Base-by-base conservation (phyloP, 2,888 invertebrate species). In the Melanargia galathea region DNA sequence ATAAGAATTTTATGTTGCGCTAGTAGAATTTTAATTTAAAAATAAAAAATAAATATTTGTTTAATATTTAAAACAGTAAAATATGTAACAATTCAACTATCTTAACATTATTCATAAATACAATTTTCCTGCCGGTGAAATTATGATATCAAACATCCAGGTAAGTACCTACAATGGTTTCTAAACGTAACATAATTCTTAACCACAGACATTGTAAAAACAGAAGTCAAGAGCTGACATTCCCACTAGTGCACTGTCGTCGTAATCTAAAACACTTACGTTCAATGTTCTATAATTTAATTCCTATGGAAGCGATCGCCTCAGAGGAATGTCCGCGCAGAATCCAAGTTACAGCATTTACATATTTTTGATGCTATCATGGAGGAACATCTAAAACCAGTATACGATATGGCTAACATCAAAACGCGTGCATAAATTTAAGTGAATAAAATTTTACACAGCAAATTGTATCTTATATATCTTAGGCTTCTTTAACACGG, bases 341-440 rank as follows among this genome's bases (percentile, higher is more conserved):
- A 63, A 68, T 64, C 43, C 64, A 66, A 63, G 68, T 65, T 46
- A 54, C 46, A 62, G 62, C 69, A 73, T 72, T 74, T 65, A 70
- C 72, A 74, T 73, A 74, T 70, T 72, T 73, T 72, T 71, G 71
- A 71, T 71, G 65, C 61, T 74, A 75, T 75, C 75, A 66, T 60
- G 26, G 24, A 62, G 54, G 66, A 65, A 71, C 70, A 69, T 70
- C 67, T 71, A 64, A 64, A 71, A 70, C 70, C 67, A 68, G 69
- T 69, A 71, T 66, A n/a, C 60, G 59, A 65, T 71, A 65, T 62
- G 22, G 64, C 62, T 65, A 66, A 61, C 65, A 66, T 68, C 60
- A 69, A 62, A 63, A 62, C 54, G 63, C 55, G 48, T 63, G 64
- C 62, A 56, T 62, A 43, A 46, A 62, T 49, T 63, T 20, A 63